Conservation (phyloP, 2,888 invertebrate species). For the Glyphotaelius pellucidus region DNA sequence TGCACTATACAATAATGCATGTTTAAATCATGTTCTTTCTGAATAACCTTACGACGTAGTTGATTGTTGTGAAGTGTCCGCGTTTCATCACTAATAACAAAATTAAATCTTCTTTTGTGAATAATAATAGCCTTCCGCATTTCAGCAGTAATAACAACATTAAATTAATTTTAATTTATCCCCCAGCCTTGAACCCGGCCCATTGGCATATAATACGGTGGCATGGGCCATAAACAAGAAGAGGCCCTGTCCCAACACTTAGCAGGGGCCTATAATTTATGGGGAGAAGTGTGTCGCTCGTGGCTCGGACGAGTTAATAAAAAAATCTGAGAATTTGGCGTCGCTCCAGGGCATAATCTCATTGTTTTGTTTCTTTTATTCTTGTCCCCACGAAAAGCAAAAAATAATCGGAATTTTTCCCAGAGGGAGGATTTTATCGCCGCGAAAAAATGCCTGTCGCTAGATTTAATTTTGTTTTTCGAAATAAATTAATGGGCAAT, state of each 20-base stretch:
- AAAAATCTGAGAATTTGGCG: constrained; percentile 56
- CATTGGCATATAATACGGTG: not conserved
- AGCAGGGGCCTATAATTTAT: not conserved
- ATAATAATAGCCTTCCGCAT: too few relatives aligned
- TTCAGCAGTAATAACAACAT: too few relatives aligned
- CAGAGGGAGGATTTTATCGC: constrained; percentile 30
- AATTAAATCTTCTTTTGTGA: too few relatives aligned
- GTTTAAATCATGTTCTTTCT: not conserved
- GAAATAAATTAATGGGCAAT: constrained; percentile 29
- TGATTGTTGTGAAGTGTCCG: not conserved
- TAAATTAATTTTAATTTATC: not conserved
- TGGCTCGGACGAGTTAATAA: constrained; percentile 23
- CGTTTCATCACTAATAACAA: too few relatives aligned
- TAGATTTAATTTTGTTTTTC: constrained; percentile 22
- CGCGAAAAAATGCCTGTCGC: not conserved
- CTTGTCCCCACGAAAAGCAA: constrained; percentile 35
- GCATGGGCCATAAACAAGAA: not conserved
- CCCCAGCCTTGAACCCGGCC: constrained; percentile 5
- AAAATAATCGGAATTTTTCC: constrained; percentile 27
- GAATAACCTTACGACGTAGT: too few relatives aligned
- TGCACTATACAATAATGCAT: not conserved
- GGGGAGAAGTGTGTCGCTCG: not conserved
- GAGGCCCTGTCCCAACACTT: not conserved
- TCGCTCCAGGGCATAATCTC: constrained; percentile 55
- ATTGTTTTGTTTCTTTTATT: constrained; percentile 56